These are phyloP conservation scores for Clarias magur DNA, from an alignment of 2,113 vertebrate genomes.

Conservation along the genomic window DNA sequence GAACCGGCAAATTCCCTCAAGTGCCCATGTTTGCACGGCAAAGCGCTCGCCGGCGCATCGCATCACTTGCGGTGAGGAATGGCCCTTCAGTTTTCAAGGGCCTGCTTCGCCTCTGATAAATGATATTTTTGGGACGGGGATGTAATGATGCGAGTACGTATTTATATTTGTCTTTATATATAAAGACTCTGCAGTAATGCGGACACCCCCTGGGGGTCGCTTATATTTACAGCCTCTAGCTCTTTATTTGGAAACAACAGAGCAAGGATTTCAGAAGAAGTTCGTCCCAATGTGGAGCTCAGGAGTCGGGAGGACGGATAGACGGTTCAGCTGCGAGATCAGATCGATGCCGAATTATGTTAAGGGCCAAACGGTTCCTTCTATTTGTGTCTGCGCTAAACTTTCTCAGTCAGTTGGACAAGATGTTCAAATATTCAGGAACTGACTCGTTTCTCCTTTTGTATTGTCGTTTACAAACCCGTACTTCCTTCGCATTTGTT, in stretches of 20 bases:
- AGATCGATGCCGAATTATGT: background rate
- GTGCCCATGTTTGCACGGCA: conserved; percentile 6
- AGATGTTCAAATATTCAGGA: background rate
- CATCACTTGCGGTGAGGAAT: conserved; percentile 9
- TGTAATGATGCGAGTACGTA: background rate
- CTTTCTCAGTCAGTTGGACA: background rate
- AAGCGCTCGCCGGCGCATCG: conserved; percentile 17
- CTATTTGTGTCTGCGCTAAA: background rate
- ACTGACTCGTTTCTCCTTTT: background rate
- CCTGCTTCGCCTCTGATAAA: conserved; percentile 21
- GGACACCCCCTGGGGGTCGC: conserved; percentile 11
- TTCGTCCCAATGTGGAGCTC: background rate
- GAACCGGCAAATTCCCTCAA: background rate
- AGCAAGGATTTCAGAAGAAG: background rate
- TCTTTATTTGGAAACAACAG: background rate
- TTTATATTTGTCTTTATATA: background rate
- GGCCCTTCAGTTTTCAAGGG: conserved; percentile 16
- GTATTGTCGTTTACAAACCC: background rate
- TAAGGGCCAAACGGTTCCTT: background rate
- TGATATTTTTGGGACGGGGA: conserved; percentile 21
- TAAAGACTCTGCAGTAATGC: conserved; percentile 10
- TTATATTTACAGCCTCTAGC: background rate
- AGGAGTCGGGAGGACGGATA: background rate
- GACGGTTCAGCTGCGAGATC: background rate
- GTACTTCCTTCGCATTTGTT: background rate